These are phyloP conservation scores for Whitmania pigra DNA, from an alignment of 1,140 invertebrate species.

Conservation along the genomic window DNA sequence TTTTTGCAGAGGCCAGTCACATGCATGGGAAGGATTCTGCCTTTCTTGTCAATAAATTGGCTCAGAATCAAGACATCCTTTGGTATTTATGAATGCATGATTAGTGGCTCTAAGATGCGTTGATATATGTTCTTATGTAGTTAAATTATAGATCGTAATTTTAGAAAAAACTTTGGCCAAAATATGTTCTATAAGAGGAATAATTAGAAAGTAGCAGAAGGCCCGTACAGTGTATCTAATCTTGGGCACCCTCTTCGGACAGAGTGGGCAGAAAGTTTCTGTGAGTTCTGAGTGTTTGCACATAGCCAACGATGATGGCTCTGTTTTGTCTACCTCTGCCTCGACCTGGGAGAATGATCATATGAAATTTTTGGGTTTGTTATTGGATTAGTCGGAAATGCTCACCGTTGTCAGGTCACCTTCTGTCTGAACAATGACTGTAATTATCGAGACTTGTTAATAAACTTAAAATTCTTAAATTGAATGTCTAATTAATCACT, in stretches of 20 bases:
- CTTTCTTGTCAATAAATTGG: slow-evolving; percentile 8
- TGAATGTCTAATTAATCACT: too few relatives aligned
- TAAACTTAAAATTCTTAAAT: too few relatives aligned
- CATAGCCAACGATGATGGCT: neutral
- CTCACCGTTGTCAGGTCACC: neutral
- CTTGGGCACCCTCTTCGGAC: neutral
- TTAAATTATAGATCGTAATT: neutral
- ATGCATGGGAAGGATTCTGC: neutral
- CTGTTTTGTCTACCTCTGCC: neutral
- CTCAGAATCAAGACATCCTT: slow-evolving; percentile 1
- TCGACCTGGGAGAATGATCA: neutral
- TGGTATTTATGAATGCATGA: neutral
- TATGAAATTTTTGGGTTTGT: neutral
- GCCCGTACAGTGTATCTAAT: neutral
- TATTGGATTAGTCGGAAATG: neutral
- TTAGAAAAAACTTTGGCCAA: too few relatives aligned
- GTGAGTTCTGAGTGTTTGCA: too few relatives aligned
- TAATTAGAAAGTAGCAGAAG: neutral
- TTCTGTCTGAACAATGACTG: slow-evolving; percentile 5
- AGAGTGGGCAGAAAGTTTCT: neutral
- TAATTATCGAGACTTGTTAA: neutral
- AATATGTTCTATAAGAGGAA: neutral
- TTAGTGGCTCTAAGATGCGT: neutral
- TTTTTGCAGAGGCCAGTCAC: neutral
- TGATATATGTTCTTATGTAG: neutral